Conservation (phyloP, 2,797 vertebrate genomes). For the Anguilla obscura region DNA sequence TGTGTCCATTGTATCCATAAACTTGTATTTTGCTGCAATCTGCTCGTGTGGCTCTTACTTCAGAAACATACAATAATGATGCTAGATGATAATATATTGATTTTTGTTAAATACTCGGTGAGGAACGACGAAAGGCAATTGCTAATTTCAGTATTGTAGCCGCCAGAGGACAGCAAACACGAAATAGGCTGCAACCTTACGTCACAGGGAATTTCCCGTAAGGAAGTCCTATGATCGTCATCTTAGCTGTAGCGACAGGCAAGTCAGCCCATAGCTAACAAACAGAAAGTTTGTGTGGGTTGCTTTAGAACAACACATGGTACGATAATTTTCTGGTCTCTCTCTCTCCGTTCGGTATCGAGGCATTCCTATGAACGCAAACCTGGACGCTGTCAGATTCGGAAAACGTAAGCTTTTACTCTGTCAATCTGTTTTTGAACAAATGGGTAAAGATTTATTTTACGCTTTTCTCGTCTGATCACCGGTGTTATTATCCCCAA, state of each 20-base stretch:
- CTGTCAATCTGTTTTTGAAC: not conserved
- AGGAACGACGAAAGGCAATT: no score
- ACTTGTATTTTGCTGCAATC: not conserved
- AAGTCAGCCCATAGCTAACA: not conserved
- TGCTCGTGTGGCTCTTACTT: not conserved
- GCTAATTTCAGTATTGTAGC: not conserved
- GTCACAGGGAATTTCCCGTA: slow-evolving; percentile 95
- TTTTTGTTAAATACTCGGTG: no score
- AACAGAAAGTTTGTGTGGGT: not conserved
- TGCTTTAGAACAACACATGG: slow-evolving; percentile 22
- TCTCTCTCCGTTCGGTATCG: slow-evolving; percentile 11
- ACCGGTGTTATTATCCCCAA: not conserved
- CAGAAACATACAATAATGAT: not conserved
- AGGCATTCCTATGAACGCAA: slow-evolving; percentile 7
- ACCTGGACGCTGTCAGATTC: slow-evolving; percentile 27
- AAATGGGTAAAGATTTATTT: not conserved
- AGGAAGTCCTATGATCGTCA: slow-evolving; percentile 77
- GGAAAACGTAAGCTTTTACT: slow-evolving; percentile 7
- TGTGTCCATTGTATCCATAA: not conserved
- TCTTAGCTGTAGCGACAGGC: slow-evolving; percentile 30
- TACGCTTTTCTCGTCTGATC: not conserved
- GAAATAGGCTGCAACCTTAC: slow-evolving; percentile 49
- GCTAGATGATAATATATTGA: no score
- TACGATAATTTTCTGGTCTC: slow-evolving; percentile 13
- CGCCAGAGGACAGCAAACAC: slow-evolving; percentile 30